phyloP scores from a whole-genome alignment of 2,113 vertebrate genomes.

The Struthio camelus region DNA sequence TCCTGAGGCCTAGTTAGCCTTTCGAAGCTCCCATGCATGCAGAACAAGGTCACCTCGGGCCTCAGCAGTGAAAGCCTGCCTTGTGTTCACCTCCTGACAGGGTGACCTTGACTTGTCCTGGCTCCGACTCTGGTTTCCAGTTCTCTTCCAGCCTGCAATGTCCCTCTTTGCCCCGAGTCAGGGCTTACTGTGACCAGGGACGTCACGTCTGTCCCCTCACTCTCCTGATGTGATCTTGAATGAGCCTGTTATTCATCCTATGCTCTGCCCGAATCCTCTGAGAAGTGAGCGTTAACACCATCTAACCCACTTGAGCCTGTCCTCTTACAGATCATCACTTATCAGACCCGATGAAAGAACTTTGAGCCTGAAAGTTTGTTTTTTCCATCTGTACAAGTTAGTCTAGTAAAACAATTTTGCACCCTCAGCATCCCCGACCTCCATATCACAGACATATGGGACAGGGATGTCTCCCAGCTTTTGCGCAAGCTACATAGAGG shows the following conservation, averaged over 20 bases:
- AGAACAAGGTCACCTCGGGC: neutral
- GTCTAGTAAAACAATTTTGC: neutral
- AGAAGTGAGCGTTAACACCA: neutral
- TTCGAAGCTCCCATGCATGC: accelerated
- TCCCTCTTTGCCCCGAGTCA: neutral
- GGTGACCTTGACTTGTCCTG: neutral
- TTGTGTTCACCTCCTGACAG: neutral
- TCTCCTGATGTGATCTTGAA: neutral
- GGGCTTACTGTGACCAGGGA: neutral
- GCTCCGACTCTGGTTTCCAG: neutral
- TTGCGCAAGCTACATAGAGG: neutral
- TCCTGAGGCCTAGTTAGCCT: neutral
- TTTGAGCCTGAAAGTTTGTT: neutral
- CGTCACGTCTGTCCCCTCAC: neutral
- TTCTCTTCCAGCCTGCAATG: neutral
- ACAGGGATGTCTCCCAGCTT: neutral
- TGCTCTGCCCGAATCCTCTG: neutral
- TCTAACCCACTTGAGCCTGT: neutral
- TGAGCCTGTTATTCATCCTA: neutral
- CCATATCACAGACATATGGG: neutral
- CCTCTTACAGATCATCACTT: neutral
- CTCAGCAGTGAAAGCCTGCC: neutral
- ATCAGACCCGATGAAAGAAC: neutral
- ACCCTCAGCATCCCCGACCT: neutral
- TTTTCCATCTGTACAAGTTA: neutral